A percentile compares a stretch with the other conserved stretches of the same genome.
These are phyloP conservation scores for Tolmerus cingulatus DNA, from an alignment of 2,888 invertebrate species.

Conservation along the genomic window DNA sequence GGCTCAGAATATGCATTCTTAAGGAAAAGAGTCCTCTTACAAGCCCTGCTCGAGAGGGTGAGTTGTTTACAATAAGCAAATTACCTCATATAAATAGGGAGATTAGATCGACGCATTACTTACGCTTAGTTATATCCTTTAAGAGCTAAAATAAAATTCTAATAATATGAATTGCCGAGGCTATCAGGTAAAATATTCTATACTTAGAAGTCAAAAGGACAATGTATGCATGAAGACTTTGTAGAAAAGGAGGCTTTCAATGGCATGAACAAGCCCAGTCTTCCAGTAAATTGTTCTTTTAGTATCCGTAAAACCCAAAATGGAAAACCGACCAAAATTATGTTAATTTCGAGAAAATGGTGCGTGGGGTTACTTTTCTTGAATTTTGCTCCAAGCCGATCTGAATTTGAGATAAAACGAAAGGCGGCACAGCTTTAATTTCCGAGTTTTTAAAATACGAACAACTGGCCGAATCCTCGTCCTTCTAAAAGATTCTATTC, in stretches of 20 bases:
- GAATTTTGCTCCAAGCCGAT: not conserved
- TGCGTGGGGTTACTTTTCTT: not conserved
- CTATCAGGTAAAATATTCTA: not conserved
- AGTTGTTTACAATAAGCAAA: not conserved
- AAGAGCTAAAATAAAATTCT: not conserved
- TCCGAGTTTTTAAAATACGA: not conserved
- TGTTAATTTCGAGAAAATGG: slow-evolving; percentile 1
- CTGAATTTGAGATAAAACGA: not conserved
- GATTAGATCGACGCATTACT: not conserved
- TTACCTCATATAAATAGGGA: not conserved
- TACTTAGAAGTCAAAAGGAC: not conserved
- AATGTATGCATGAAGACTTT: not conserved
- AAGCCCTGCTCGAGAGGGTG: not conserved
- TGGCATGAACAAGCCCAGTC: not conserved
- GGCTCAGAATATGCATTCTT: not conserved
- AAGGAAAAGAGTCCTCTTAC: not conserved
- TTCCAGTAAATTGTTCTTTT: not conserved
- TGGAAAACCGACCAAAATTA: not conserved
- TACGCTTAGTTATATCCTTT: not conserved
- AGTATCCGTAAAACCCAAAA: not conserved
- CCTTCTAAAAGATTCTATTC: not conserved
- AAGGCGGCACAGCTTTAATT: not conserved
- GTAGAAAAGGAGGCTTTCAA: not conserved
- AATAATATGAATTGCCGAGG: not conserved
- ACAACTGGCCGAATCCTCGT: not conserved